A percentile compares a stretch with the other conserved stretches of the same genome.
Conservation (phyloP, 2,888 invertebrate genomes). For the Dexiosoma caninum region DNA sequence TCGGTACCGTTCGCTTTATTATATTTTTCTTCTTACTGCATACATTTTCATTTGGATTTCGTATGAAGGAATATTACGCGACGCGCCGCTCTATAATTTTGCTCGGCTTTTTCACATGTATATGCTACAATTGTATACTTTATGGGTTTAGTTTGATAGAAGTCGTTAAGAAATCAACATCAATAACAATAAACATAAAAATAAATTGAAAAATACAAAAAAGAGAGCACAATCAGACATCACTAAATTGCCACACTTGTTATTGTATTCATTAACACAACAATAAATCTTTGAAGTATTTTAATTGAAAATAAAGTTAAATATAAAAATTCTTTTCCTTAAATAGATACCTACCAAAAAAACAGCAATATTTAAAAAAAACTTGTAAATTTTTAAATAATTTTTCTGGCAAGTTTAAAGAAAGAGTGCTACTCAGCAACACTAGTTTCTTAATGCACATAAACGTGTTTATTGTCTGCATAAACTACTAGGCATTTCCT, state of each 20-base stretch:
- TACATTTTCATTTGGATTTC: slow-evolving; percentile 55
- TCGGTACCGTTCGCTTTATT: slow-evolving; percentile 48
- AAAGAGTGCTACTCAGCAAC: slow-evolving; percentile 35
- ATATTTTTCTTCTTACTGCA: slow-evolving; percentile 51
- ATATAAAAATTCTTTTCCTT: not conserved
- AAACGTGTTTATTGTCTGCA: not conserved
- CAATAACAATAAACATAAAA: slow-evolving; percentile 64
- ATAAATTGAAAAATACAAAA: slow-evolving; percentile 41
- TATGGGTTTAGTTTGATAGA: slow-evolving; percentile 79
- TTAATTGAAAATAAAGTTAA: not conserved
- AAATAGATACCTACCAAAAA: not conserved
- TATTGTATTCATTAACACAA: not conserved
- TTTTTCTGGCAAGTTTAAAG: slow-evolving; percentile 1
- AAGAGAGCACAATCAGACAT: slow-evolving; percentile 5
- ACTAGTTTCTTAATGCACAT: slow-evolving; percentile 41
- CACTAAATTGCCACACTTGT: not conserved
- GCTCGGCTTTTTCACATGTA: slow-evolving; percentile 78
- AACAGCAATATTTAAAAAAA: not conserved
- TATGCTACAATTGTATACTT: slow-evolving; percentile 79
- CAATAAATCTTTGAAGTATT: not conserved
- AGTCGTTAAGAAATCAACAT: slow-evolving; percentile 80
- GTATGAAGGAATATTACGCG: slow-evolving; percentile 56
- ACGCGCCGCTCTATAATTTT: slow-evolving; percentile 68
- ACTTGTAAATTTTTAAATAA: not conserved
- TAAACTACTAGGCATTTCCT: not conserved